Evolutionary conservation across 1,140 invertebrate species (phyloP).

Genomic region (Agraylea sexmaculata): DNA sequence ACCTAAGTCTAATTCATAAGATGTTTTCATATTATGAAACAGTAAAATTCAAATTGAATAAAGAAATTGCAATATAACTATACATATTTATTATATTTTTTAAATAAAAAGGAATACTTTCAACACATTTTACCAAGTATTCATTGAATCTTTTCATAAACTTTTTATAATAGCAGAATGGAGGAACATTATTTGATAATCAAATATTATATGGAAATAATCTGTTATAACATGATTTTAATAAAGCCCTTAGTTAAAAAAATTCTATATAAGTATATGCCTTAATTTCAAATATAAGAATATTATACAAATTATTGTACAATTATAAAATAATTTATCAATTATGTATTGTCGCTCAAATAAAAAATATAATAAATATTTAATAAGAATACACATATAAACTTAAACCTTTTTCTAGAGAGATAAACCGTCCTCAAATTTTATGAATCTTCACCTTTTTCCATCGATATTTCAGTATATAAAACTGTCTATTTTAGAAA

Average conservation of each 20-base stretch:
- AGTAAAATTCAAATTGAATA: no score
- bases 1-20: no score
- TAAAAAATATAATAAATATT: constrained; percentile 1
- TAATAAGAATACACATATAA: background rate
- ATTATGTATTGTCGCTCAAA: constrained; percentile 5
- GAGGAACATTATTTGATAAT: no score
- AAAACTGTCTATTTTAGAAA: background rate
- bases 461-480: background rate
- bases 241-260: constrained; percentile 21
- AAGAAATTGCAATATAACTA: no score
- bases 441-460: background rate
- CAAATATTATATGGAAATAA: no score
- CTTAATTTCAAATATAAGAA: constrained; percentile 2
- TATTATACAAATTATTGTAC: constrained; percentile 6
- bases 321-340: constrained; percentile 6
- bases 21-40: no score
- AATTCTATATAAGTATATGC: background rate
- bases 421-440: background rate
- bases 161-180: no score
- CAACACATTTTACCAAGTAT: no score
- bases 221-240: no score
- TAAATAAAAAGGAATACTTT: no score
- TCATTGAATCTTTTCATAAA: no score
- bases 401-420: background rate
- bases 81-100: no score